These are phyloP conservation scores for Platyrinchus mystaceus DNA, from an alignment of 2,797 vertebrate genomes.

Conservation along the genomic window DNA sequence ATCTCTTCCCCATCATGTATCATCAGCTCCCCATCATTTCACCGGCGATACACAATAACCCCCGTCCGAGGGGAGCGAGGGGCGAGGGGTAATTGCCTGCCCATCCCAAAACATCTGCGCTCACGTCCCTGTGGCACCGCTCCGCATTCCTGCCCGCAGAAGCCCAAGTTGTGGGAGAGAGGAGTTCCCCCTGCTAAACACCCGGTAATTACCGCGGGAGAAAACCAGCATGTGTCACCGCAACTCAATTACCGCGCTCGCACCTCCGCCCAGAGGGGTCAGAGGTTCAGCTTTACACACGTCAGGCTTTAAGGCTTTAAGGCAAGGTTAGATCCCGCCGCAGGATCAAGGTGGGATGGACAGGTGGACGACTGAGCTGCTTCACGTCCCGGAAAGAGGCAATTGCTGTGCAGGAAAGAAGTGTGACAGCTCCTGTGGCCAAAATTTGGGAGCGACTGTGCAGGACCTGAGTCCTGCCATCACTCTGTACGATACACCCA, in stretches of 20 bases:
- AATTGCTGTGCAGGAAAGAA: background rate
- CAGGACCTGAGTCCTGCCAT: fast-evolving
- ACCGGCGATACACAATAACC: background rate
- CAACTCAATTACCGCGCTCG: fast-evolving
- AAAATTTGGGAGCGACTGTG: background rate
- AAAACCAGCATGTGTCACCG: background rate
- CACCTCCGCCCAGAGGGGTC: background rate
- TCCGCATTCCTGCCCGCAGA: background rate
- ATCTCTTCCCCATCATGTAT: background rate
- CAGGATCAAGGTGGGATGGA: background rate
- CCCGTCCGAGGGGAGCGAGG: background rate
- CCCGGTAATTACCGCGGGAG: background rate
- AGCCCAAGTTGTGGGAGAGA: background rate
- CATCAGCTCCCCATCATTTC: background rate
- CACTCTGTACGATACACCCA: fast-evolving
- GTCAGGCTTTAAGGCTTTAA: background rate
- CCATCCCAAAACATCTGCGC: background rate
- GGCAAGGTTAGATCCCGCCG: fast-evolving
- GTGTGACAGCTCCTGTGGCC: background rate
- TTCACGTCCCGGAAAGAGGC: fast-evolving
- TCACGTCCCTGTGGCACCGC: fast-evolving
- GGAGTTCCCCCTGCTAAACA: background rate
- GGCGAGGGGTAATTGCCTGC: background rate
- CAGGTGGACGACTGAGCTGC: fast-evolving
- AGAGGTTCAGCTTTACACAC: background rate